These are phyloP conservation scores for Acrocyrtus sp. DNA, from an alignment of 2,888 invertebrate genomes.

Conservation along the genomic window DNA sequence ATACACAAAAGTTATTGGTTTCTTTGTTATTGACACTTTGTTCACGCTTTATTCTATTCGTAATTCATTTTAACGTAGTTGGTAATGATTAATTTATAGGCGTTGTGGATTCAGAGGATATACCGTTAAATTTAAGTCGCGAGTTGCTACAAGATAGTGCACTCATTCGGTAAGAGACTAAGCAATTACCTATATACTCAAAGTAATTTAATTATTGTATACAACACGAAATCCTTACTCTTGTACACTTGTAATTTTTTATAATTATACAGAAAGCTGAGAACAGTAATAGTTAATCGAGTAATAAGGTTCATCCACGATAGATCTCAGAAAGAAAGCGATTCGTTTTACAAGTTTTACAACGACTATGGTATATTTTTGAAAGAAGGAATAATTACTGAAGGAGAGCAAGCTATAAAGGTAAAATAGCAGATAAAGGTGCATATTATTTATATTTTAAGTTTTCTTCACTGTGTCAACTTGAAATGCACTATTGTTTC, in stretches of 20 bases:
- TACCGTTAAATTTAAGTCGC: constrained; percentile 95
- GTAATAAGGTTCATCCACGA: constrained; percentile 87
- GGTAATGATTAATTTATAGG: too few relatives aligned
- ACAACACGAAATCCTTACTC: too few relatives aligned
- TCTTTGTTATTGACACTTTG: too few relatives aligned
- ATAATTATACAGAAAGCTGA: constrained; percentile 75
- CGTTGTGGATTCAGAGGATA: constrained; percentile 98
- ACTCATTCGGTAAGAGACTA: constrained; percentile 75
- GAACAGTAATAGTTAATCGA: constrained; percentile 83
- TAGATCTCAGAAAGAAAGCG: constrained; percentile 83
- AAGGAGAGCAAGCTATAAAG: constrained; percentile 82
- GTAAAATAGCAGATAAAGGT: constrained; percentile 71
- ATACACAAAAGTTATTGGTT: neutral
- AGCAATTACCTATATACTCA: neutral
- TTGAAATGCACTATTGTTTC: constrained; percentile 1
- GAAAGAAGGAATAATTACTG: constrained; percentile 94
- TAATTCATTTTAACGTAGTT: too few relatives aligned
- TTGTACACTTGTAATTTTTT: too few relatives aligned
- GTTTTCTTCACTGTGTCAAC: neutral
- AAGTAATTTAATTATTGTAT: constrained; percentile 7
- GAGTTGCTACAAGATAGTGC: constrained; percentile 95
- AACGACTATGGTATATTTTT: constrained; percentile 92
- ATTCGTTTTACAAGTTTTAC: constrained; percentile 86
- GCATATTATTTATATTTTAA: neutral
- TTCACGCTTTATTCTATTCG: neutral